These are phyloP conservation scores for Sebastes hopkinsi DNA, from an alignment of 2,797 vertebrate species.

Conservation along the genomic window DNA sequence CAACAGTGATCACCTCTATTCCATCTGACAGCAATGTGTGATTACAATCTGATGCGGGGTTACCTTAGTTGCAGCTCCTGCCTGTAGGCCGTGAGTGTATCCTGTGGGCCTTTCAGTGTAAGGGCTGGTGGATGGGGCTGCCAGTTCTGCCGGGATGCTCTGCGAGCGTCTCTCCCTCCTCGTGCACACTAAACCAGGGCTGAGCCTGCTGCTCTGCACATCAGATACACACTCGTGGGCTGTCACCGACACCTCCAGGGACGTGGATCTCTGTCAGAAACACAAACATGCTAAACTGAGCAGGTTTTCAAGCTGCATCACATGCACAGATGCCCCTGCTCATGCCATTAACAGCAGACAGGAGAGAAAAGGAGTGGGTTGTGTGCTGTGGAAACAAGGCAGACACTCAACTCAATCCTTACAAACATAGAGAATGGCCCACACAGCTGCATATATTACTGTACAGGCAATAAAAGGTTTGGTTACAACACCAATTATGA, in stretches of 20 bases:
- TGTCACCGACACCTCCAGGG: constrained; percentile 73
- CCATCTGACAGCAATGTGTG: not conserved
- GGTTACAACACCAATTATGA: constrained; percentile 70
- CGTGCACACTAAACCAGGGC: constrained; percentile 54
- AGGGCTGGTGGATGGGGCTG: constrained; percentile 65
- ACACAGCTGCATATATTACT: constrained; percentile 45
- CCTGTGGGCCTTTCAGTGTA: constrained; percentile 65
- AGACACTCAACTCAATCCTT: not conserved
- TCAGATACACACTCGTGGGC: constrained; percentile 59
- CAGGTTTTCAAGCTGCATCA: constrained; percentile 36
- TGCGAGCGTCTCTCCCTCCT: constrained; percentile 68
- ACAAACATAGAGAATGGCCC: not conserved
- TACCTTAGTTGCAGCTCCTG: constrained; percentile 76
- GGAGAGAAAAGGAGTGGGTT: constrained; percentile 44
- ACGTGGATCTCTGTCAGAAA: constrained; percentile 82
- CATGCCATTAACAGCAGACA: constrained; percentile 62
- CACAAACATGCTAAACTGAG: constrained; percentile 50
- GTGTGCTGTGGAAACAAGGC: constrained; percentile 26
- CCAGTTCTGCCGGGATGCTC: constrained; percentile 77
- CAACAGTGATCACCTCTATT: constrained; percentile 14
- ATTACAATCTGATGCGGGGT: constrained; percentile 66
- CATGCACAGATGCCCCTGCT: constrained; percentile 60
- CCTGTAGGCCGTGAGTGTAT: constrained; percentile 54
- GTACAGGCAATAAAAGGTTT: constrained; percentile 65
- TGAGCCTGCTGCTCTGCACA: constrained; percentile 65